Base-by-base conservation (phyloP, 2,113 vertebrate species). In the Aegotheles bennettii region DNA sequence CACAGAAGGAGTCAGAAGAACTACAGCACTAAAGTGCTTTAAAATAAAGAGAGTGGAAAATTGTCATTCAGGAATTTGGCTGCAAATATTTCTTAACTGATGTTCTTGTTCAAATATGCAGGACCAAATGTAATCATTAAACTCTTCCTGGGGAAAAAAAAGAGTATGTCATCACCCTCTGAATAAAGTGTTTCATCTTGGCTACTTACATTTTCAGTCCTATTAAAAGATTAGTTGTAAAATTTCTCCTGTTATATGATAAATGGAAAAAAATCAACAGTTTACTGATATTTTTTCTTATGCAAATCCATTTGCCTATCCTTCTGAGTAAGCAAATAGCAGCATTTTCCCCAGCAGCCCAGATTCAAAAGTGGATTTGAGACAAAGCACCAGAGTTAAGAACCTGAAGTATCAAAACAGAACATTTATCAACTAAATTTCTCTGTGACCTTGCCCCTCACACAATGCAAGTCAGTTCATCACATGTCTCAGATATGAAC, bases 331-430 rank as follows among this genome's bases (percentile, higher is more conserved):
- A 33, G 67, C 33, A 79, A 89, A 51, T n/a, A 86, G 23, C 43
- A 75, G 24, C 40, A 76, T 70, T 93, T 80, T 11, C 25, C 21
- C 19, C 35, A 65, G 57, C 35, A 89, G 18, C 59, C 16, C 33
- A 53, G 54, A 68, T 71, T 87, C 53, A 76, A 60, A 94, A 85
- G 36, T 95, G 84, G 60, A 87, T 94, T 94, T 91, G 33, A 85
- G 33, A 73, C 42, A 94, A 93, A 93, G 47, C 17, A 79, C 18
- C 47, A 40, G 54, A 93, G 64, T 57, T 82, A 77, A 88, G 84
- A 90, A 84, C 35, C 23, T 20, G 74, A 89, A 94, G 15, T 51
- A 70, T 78, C 77, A 91, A 88, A 86, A 20, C 53, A 84, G 20
- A 82, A 20, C 43, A 80, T 88, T 94, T 93, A 70, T 75, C 91